Conservation (phyloP, 2,113 vertebrate species). For the Otis tarda region DNA sequence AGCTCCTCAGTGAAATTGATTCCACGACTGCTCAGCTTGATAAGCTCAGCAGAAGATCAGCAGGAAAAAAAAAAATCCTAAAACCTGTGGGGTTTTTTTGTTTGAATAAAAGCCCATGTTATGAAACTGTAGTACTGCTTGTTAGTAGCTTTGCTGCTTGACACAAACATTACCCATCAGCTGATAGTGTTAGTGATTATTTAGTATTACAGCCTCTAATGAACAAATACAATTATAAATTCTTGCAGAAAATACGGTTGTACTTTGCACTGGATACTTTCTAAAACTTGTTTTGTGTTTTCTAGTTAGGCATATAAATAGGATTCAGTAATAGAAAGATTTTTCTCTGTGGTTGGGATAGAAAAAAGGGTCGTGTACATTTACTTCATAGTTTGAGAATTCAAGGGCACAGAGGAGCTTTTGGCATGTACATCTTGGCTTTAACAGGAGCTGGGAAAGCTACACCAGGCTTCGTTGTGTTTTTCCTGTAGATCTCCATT, state of each 20-base stretch:
- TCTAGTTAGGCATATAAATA: not conserved
- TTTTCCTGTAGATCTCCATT: conserved; percentile 45
- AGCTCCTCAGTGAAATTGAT: conserved; percentile 59
- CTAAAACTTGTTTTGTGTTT: not conserved
- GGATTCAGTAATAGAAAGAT: not conserved
- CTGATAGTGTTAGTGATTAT: not conserved
- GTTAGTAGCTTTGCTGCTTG: conserved; percentile 3
- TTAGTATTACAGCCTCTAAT: conserved; percentile 10
- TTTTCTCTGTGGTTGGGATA: not conserved
- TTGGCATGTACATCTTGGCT: conserved; percentile 53
- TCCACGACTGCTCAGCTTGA: conserved; percentile 67
- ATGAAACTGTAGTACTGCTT: conserved; percentile 14
- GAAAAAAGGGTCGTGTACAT: conserved; percentile 3
- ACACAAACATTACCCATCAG: not conserved
- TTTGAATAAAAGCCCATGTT: conserved; percentile 36
- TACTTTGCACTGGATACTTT: not conserved
- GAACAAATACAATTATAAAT: not conserved
- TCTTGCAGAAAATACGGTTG: not conserved
- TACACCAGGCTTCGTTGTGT: conserved; percentile 22
- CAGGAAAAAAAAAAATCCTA: conserved; percentile 23
- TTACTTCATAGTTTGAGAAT: conserved; percentile 48
- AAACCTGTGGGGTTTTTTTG: conserved; percentile 44
- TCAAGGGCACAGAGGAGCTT: conserved; percentile 45
- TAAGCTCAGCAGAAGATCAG: conserved; percentile 58
- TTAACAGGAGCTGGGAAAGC: conserved; percentile 46